Evolutionary conservation across 1,140 invertebrate species (phyloP).

Genomic region (honey bee (Apis mellifera)): DNA sequence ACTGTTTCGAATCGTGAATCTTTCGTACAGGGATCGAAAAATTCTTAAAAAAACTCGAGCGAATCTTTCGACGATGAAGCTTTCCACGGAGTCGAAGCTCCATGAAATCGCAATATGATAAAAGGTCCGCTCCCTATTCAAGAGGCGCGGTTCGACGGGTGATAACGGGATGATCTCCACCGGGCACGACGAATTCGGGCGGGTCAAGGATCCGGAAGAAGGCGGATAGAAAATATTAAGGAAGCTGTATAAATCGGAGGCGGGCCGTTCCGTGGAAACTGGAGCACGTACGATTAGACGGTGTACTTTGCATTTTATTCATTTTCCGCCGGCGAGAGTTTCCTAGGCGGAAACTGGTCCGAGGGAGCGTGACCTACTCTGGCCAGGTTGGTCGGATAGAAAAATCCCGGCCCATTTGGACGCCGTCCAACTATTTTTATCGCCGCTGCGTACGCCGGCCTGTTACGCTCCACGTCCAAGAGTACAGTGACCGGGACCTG

Average conservation of each 20-base stretch:
- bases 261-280: not conserved
- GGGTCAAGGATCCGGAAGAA: slow-evolving; percentile 25
- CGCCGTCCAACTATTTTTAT: slow-evolving; percentile 63
- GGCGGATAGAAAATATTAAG: slow-evolving; percentile 25
- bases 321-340: slow-evolving; percentile 22
- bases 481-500: slow-evolving; percentile 50
- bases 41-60: too few relatives aligned
- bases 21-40: too few relatives aligned
- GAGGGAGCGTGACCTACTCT: slow-evolving; percentile 51
- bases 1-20: too few relatives aligned
- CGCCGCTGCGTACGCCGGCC: slow-evolving; percentile 51
- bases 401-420: slow-evolving; percentile 66
- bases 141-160: not conserved
- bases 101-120: not conserved
- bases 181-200: slow-evolving; percentile 30
- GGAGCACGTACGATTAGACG: slow-evolving; percentile 51
- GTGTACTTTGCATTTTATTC: slow-evolving; percentile 55
- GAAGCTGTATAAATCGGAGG: slow-evolving; percentile 16
- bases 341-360: slow-evolving; percentile 29
- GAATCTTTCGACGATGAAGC: too few relatives aligned
- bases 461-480: slow-evolving; percentile 37
- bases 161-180: too few relatives aligned
- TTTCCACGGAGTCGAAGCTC: not conserved
- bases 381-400: slow-evolving; percentile 45
- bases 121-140: not conserved